Evolutionary conservation across 2,113 vertebrate species (phyloP).

Genomic region (Dasyurus viverrinus): DNA sequence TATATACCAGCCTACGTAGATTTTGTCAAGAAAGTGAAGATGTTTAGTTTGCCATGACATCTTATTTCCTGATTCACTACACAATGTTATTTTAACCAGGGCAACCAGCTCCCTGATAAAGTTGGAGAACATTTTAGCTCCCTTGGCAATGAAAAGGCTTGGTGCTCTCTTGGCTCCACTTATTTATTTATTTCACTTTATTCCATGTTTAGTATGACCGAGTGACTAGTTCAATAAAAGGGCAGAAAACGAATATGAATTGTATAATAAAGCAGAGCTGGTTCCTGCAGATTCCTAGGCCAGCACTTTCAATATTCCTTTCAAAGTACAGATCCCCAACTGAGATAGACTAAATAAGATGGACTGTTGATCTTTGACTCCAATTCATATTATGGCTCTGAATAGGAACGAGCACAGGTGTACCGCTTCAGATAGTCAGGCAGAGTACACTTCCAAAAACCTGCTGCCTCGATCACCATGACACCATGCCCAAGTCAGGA

Average conservation of each 20-base stretch:
- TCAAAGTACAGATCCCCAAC: slow-evolving; percentile 81
- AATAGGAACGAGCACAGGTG: slow-evolving; percentile 73
- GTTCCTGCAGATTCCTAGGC: slow-evolving; percentile 67
- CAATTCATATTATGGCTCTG: slow-evolving; percentile 75
- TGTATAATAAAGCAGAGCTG: slow-evolving; percentile 82
- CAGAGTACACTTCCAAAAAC: not conserved
- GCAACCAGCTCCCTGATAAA: slow-evolving; percentile 81
- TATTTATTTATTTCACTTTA: slow-evolving; percentile 86
- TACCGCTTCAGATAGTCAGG: slow-evolving; percentile 54
- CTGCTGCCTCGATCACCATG: not conserved
- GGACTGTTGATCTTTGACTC: slow-evolving; percentile 74
- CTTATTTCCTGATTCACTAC: slow-evolving; percentile 88
- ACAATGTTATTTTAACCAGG: slow-evolving; percentile 85
- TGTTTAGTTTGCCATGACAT: slow-evolving; percentile 84
- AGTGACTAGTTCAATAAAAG: slow-evolving; percentile 84
- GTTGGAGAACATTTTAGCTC: slow-evolving; percentile 79
- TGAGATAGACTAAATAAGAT: slow-evolving; percentile 76
- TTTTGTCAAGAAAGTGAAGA: slow-evolving; percentile 81
- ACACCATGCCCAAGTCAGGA: not conserved
- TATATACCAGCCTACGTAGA: slow-evolving; percentile 77
- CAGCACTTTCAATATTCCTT: slow-evolving; percentile 78
- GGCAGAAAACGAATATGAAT: slow-evolving; percentile 74
- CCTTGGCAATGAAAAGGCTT: slow-evolving; percentile 78
- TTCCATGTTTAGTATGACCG: slow-evolving; percentile 84
- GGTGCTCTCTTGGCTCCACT: slow-evolving; percentile 70